phyloP scores from a whole-genome alignment of 2,113 vertebrate genomes.

The Bufo bufo region DNA sequence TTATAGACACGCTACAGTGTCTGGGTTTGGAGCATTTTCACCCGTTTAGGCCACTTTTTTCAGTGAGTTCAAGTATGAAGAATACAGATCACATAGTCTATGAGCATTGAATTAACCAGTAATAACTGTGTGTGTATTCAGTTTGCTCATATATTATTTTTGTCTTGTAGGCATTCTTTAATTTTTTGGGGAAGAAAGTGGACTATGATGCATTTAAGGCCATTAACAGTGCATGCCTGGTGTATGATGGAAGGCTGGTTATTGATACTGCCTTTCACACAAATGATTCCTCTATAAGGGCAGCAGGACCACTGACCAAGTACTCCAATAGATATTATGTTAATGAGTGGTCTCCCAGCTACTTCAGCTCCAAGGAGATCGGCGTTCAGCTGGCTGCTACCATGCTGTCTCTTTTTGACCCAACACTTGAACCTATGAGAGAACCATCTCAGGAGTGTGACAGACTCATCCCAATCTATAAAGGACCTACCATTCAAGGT shows the following conservation, averaged over 20 bases:
- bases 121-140: not conserved
- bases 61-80: not conserved
- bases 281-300: constrained; percentile 78
- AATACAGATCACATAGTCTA: not conserved
- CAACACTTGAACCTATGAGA: constrained; percentile 65
- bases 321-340: constrained; percentile 80
- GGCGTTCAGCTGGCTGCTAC: constrained; percentile 82
- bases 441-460: constrained; percentile 65
- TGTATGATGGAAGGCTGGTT: constrained; percentile 85
- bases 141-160: constrained; percentile 9
- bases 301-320: constrained; percentile 89
- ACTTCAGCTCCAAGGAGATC: constrained; percentile 87
- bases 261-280: constrained; percentile 82
- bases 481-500: constrained; percentile 84
- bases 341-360: constrained; percentile 78
- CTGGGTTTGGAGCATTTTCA: too few relatives aligned
- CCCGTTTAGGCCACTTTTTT: too few relatives aligned
- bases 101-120: not conserved
- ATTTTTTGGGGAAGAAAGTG: constrained; percentile 78
- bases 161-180: constrained; percentile 82
- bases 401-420: constrained; percentile 82
- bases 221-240: constrained; percentile 80
- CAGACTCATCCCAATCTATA: constrained; percentile 79
- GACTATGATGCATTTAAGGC: constrained; percentile 82
- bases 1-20: too few relatives aligned